Base-by-base conservation (phyloP, 2,888 invertebrate species). In the Nemurella pictetii region DNA sequence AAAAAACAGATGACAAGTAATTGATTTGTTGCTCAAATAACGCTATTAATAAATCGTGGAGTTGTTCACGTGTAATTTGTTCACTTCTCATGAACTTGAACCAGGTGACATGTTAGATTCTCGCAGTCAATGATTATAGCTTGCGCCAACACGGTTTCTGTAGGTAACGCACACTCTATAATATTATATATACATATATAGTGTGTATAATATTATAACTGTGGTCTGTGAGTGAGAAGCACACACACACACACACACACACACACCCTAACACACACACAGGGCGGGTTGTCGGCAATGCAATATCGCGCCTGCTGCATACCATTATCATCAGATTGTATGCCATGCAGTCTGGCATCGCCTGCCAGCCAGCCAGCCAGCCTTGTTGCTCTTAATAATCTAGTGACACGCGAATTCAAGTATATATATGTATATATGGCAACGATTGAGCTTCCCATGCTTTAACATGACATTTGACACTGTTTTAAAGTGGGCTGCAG, bases 391-490 rank as follows among this genome's bases (percentile, higher is more conserved):
- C 80, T 80, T 82, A 72, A 72, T 82, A 82, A 27, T 72, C 9
- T 29, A 72, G n/a, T 27, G 55, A 26, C 82, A 82, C 82, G 82
- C 82, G 29, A 36, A 28, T 55, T 82, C 72, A 72, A 55, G 72
- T 82, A 28, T 27, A 55, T 82, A 72, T 77, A 3, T 27, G 27
- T 77, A 26, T 28, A 82, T 26, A 28, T 27, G 26, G 36, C 82
- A 25, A 28, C 82, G 82, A 81, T 81, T 35, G 80, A 81, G 80
- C 32, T 30, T 81, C 80, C 26, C 78, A 29, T 32, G 80, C 28
- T 5, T 80, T 80, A 28, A 80, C 80, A 80, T 30, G 80, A 35
- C 80, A 80, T 80, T 72, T 82, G 72, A 82, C 82, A 82, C 82
- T 82, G 82, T 36, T 82, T 55, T 26, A 81, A 81, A 28, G 35